Conservation (phyloP, 2,113 vertebrate species). For the Motacilla alba region DNA sequence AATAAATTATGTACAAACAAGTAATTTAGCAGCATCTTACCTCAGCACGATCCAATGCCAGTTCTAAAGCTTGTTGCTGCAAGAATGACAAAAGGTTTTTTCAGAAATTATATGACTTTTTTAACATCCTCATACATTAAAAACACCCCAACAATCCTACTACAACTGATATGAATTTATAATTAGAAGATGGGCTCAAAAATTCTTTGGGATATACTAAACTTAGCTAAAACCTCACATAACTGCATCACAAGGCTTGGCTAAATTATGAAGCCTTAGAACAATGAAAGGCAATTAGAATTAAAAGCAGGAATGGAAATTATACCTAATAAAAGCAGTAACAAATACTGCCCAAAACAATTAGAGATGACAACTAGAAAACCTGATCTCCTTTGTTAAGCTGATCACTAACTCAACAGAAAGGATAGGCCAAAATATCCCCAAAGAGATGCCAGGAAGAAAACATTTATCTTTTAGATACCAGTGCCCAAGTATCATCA, state of each 20-base stretch:
- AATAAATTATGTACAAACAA: neutral
- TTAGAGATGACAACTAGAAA: neutral
- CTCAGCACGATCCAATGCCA: constrained; percentile 98
- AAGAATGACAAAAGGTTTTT: constrained; percentile 52
- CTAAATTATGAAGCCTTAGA: neutral
- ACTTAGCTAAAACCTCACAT: neutral
- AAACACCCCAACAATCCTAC: neutral
- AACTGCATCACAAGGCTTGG: neutral
- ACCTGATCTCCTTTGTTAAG: neutral
- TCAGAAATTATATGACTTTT: neutral
- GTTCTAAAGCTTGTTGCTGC: constrained; percentile 95
- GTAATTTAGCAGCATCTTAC: constrained; percentile 69
- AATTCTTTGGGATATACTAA: neutral
- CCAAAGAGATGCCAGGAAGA: neutral
- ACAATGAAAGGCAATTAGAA: neutral
- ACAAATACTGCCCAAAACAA: neutral
- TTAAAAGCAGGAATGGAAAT: neutral
- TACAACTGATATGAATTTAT: neutral
- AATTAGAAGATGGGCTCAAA: neutral
- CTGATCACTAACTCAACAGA: neutral
- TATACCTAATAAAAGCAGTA: neutral
- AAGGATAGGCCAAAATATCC: neutral
- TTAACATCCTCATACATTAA: neutral
- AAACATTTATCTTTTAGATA: neutral
- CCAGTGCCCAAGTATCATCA: neutral